Evolutionary conservation across 2,888 invertebrate species (phyloP).

Genomic region (Harpalus rufipes): DNA sequence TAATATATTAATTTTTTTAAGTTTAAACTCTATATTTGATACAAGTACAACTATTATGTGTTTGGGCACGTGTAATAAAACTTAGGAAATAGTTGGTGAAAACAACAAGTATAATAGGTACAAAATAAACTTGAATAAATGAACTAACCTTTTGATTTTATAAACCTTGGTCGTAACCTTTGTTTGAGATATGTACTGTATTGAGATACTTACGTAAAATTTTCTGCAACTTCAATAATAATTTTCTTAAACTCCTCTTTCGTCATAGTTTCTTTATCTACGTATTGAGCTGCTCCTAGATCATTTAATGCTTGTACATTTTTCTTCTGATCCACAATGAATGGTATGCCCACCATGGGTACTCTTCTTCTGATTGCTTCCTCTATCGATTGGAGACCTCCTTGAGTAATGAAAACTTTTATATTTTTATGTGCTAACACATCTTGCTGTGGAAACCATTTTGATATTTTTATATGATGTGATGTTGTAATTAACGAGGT

Average conservation of each 20-base stretch:
- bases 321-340: slow-evolving; percentile 73
- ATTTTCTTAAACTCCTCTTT: slow-evolving; percentile 70
- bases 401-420: slow-evolving; percentile 75
- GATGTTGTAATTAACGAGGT: slow-evolving; percentile 74
- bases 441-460: slow-evolving; percentile 78
- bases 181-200: slow-evolving; percentile 1
- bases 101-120: too few species aligned
- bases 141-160: too few species aligned
- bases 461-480: slow-evolving; percentile 75
- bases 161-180: too few species aligned
- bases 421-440: slow-evolving; percentile 74
- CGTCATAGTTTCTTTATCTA: slow-evolving; percentile 53
- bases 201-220: slow-evolving; percentile 70
- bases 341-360: slow-evolving; percentile 74
- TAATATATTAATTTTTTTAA: too few species aligned
- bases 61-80: too few species aligned
- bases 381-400: slow-evolving; percentile 75
- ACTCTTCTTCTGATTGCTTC: slow-evolving; percentile 75
- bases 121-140: too few species aligned
- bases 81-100: too few species aligned
- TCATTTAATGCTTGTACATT: slow-evolving; percentile 44
- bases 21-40: too few species aligned
- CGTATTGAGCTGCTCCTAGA: slow-evolving; percentile 44
- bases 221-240: slow-evolving; percentile 71
- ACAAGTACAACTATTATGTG: too few species aligned